Evolutionary conservation across 1,140 invertebrate genomes (phyloP), one percentile per base, ranked within the genome.

Genomic region (Macrobrachium rosenbergii): DNA sequence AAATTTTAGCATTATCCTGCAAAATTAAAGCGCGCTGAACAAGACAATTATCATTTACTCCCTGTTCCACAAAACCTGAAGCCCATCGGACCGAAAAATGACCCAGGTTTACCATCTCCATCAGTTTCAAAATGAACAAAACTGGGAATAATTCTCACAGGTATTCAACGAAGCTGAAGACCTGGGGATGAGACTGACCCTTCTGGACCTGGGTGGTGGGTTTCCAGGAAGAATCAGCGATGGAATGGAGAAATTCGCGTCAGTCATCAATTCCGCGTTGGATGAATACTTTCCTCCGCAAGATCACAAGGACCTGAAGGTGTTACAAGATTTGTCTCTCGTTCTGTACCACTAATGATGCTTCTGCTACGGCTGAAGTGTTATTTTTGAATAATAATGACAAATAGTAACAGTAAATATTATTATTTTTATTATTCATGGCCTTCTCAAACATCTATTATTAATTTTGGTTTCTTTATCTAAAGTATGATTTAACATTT

Each of bases 171-270:
- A 95, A 84, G 96, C 94, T 0, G 91, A 91, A 6, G 91, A 93
- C 19, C 90, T 96, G 12, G 97, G 96, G 0, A 96, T 94, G 91
- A 92, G 94, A 75, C 95, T 97, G 89, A 93, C 93, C 69, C 89
- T 98, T 12, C 91, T 98, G 23, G 97, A 98, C 91, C 93, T 98
- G 87, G 97, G 97, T 14, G 97, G 96, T 37, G 97, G 97, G 60
- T 98, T 96, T 93, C 96, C 96, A 0, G 96, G 96, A 28, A 94
- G 94, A 90, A 93, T 93, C 89, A 94, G 94, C 89, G 93, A 93
- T 2, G 93, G 93, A 84, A 95, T 97, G 88, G 93, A 94, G 59
- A 93, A 95, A 91, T 94, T 96, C 89, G 94, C 96, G 1, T 92
- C 93, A 60, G 92, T 95, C 23, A 92, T 96, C n/a, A 97, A 97